These are phyloP conservation scores for Troilus luridus DNA, from an alignment of 2,888 invertebrate species.

Conservation along the genomic window DNA sequence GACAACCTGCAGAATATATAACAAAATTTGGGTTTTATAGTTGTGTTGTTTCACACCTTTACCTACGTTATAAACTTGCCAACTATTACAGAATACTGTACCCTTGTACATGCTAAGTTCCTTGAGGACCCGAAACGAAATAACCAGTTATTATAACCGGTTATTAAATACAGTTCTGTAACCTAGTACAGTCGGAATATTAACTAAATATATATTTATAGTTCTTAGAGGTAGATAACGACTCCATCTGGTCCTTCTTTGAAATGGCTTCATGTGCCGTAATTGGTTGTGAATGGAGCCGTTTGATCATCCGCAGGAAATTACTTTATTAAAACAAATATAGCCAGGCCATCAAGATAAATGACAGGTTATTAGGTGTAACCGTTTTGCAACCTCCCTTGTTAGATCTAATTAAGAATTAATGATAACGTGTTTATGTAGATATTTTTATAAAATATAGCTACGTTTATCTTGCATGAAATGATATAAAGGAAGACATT, in stretches of 20 bases:
- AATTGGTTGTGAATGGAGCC: background rate
- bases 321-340: constrained; percentile 7
- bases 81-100: background rate
- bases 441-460: background rate
- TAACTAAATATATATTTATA: too few species aligned
- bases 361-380: background rate
- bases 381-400: background rate
- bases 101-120: background rate
- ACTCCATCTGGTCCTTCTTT: too few species aligned
- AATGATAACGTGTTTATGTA: background rate
- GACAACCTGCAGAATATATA: too few species aligned
- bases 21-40: too few species aligned
- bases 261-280: background rate
- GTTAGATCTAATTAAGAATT: background rate
- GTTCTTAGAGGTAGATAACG: too few species aligned
- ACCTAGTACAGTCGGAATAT: background rate
- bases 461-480: background rate
- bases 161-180: background rate
- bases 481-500: too few species aligned
- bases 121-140: background rate
- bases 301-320: constrained; percentile 4
- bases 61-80: background rate
- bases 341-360: background rate
- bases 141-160: background rate
- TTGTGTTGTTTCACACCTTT: too few species aligned